Evolutionary conservation across 2,113 vertebrate species (phyloP), one percentile per base, ranked within the genome.

Genomic region (Nothoprocta perdicaria): DNA sequence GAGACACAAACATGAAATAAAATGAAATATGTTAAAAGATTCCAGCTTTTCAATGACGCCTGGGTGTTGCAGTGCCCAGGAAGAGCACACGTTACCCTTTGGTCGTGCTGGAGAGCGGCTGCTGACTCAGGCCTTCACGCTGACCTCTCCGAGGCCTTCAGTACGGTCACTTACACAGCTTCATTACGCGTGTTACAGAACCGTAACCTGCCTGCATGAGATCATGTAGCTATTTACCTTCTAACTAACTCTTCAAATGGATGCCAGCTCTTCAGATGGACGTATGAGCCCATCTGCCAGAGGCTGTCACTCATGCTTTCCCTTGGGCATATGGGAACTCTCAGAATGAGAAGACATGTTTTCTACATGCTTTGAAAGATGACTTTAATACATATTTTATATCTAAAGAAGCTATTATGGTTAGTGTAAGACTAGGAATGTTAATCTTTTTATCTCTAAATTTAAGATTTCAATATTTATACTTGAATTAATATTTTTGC

Each of bases 191-290:
- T 57, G 60, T 87, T 92, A 65, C 63, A 27, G 87, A 92, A 79
- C 27, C 50, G 14, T 53, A 66, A 78, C 60, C 69, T 82, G 82
- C 46, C 77, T 82, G 71, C 67, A 75, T 93, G 89, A 95, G 71
- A 76, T 93, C 92, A 93, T 27, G n/a, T 46, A 72, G 80, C 67
- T 88, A 57, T 73, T 88, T 85, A 19, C 86, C 77, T 92, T 69
- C 67, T 63, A 67, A 18, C 48, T 80, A 74, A 11, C 52, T 86
- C 68, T 88, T 71, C 16, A 19, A 21, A 41, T 69, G 53, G 75
- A 61, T 12, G 40, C 27, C 72, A 86, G 15, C 60, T 74, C 57
- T 72, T 38, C 68, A 89, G 63, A 38, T 74, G 75, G 68, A 52
- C 40, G n/a, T 87, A 71, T 88, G 85, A 76, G 61, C 41, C 43